Base-by-base conservation (phyloP, 2,113 vertebrate genomes). In the Hypomesus transpacificus region DNA sequence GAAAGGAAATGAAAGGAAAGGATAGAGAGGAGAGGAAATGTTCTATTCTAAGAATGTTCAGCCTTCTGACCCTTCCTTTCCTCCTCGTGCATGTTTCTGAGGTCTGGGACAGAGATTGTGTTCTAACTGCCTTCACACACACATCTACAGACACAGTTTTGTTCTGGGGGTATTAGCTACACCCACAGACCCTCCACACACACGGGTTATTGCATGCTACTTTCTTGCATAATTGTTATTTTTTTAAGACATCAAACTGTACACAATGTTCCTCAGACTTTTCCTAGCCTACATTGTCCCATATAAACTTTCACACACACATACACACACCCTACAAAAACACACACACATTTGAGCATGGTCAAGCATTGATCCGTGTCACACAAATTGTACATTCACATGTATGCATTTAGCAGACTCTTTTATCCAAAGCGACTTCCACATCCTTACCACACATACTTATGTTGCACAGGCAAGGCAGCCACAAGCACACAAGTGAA, bases 261-360 rank as follows among this genome's bases (percentile, higher is more conserved):
- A 74, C 79, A 89, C 87, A 88, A 87, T 66, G 58, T 66, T 57
- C 74, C 84, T 80, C 78, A 82, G 78, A 86, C 60, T 61, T 71
- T 61, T 2, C n/a, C 21, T 52, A 1, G 62, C 18, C 24, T 14
- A 16, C 14, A 16, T 18, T 53, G 52, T 53, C 14, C 52, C 52
- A 53, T 8, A 16, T 53, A 53, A 14, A 53, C 65, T 17, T 8
- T 26, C 18, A 18, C 64, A 66, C 64, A 66, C 39, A 22, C 64
- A 21, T 31, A 18, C 64, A 66, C 64, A 66, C 39, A 22, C 64
- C 18, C 34, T n/a, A 75, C 74, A 64, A 62, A 46, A 39, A 16
- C 46, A 52, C 65, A 52, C 65, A 52, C 46, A 21, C 65, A 53
- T 34, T 34, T 34, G 31, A 34, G 4, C 31, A 34, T 34, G 31